Evolutionary conservation across 2,888 invertebrate species (phyloP).

Genomic region (Chelonus formosanus): DNA sequence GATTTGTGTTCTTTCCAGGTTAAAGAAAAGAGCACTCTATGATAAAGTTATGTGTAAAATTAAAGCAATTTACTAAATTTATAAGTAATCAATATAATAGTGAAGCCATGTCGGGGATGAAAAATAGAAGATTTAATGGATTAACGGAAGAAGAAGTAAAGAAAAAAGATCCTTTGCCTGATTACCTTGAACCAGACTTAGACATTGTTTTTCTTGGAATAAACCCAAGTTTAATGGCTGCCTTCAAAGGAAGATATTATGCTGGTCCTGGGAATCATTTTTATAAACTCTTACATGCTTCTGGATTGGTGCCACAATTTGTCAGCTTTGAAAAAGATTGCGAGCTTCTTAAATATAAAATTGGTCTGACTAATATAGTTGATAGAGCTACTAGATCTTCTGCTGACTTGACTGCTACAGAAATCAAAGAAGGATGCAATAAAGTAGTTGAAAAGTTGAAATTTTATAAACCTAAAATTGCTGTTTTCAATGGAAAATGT

Average conservation of each 20-base stretch:
- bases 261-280: conserved; percentile 64
- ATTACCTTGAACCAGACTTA: conserved; percentile 52
- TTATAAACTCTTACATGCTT: conserved; percentile 58
- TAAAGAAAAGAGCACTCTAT: too few species aligned
- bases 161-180: conserved; percentile 52
- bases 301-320: conserved; percentile 51
- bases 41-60: not conserved
- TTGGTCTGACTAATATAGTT: conserved; percentile 62
- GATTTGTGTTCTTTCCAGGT: too few species aligned
- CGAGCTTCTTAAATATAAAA: conserved; percentile 52
- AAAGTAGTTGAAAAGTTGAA: conserved; percentile 53
- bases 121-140: conserved; percentile 56
- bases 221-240: conserved; percentile 61
- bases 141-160: conserved; percentile 57
- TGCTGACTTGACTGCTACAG: conserved; percentile 54
- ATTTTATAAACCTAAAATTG: conserved; percentile 56
- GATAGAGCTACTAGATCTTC: conserved; percentile 58
- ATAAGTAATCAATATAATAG: conserved; percentile 16
- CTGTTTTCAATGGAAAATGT: conserved; percentile 62
- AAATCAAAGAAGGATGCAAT: conserved; percentile 56
- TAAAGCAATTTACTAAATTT: not conserved
- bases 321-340: conserved; percentile 56
- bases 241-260: conserved; percentile 60
- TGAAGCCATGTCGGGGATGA: conserved; percentile 41
- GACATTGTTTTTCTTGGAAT: conserved; percentile 61